Evolutionary conservation across 2,888 invertebrate species (phyloP), one percentile per base, ranked within the genome.

Genomic region (Hydraecia micacea): DNA sequence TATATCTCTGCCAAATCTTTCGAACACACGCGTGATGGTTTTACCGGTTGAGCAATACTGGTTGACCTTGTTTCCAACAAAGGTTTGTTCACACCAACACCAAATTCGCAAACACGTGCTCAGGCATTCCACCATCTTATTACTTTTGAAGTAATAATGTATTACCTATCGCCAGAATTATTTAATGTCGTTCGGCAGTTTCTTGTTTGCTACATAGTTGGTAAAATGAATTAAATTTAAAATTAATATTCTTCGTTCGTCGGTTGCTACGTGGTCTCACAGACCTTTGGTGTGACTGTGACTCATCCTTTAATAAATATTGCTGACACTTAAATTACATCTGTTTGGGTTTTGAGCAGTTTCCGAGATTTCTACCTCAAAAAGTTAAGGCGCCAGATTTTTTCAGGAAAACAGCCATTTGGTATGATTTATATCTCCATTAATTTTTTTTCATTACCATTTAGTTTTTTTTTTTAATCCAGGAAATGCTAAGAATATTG

Each of bases 51-150:
- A 2, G 58, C 49, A 60, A 69, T 58, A 68, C 63, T 79, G 49
- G 71, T 63, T 72, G 84, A 55, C 84, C 81, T 84, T 60, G 72
- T 84, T 79, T 63, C 36, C 42, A 15, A 9, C 21, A 21, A 82
- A 55, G 69, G 79, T 81, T 79, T 84, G 28, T 84, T 84, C 77
- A 81, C 82, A 82, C 28, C 60, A 36, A 81, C 82, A 82, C 28
- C 60, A 36, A 36, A 79, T 60, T 46, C n/a, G 21, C 46, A n/a
- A 42, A 49, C 69, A 65, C 49, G 82, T 62, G 63, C 3, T 36
- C 32, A 39, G 15, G n/a, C 5, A 46, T 52, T 58, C 77, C 25
- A 18, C 58, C 58, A 77, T 83, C 28, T 80, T 52, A 66, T 42
- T n/a, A 8, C 25, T 49, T 52, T 21, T 28, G 7, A 11, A 18